Evolutionary conservation across 2,888 invertebrate species (phyloP).

Genomic region (Cryptosula pallasiana): DNA sequence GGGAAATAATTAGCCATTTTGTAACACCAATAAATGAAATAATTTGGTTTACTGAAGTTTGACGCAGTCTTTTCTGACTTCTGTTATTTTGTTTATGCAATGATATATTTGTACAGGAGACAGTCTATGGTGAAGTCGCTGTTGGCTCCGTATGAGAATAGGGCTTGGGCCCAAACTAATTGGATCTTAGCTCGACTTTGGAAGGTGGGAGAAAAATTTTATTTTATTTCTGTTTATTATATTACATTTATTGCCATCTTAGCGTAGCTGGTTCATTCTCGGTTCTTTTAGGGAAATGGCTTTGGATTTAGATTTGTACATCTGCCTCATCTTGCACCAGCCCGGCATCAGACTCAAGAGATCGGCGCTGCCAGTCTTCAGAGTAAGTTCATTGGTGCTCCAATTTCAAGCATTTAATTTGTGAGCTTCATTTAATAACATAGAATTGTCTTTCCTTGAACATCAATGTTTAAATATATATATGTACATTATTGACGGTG

Average conservation of each 20-base stretch:
- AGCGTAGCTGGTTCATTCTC: too few relatives aligned
- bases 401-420: too few relatives aligned
- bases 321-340: constrained; percentile 55
- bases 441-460: too few relatives aligned
- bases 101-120: constrained; percentile 55
- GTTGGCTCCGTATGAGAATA: constrained; percentile 72
- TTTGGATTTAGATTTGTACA: constrained; percentile 68
- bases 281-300: constrained; percentile 62
- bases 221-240: too few relatives aligned
- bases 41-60: neutral
- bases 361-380: constrained; percentile 53
- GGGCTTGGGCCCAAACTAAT: constrained; percentile 76
- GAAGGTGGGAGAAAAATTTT: too few relatives aligned
- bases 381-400: constrained; percentile 38
- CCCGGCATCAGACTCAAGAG: constrained; percentile 51
- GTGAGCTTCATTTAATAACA: too few relatives aligned
- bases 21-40: too few relatives aligned
- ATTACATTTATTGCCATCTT: too few relatives aligned
- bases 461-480: too few relatives aligned
- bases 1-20: too few relatives aligned
- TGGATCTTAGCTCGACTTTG: constrained; percentile 78
- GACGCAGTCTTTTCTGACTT: neutral
- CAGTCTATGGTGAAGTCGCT: constrained; percentile 65
- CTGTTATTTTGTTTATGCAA: neutral
- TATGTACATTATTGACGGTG: too few relatives aligned